Conservation (phyloP, 2,888 invertebrate genomes). For the Drosophila basisetae region DNA sequence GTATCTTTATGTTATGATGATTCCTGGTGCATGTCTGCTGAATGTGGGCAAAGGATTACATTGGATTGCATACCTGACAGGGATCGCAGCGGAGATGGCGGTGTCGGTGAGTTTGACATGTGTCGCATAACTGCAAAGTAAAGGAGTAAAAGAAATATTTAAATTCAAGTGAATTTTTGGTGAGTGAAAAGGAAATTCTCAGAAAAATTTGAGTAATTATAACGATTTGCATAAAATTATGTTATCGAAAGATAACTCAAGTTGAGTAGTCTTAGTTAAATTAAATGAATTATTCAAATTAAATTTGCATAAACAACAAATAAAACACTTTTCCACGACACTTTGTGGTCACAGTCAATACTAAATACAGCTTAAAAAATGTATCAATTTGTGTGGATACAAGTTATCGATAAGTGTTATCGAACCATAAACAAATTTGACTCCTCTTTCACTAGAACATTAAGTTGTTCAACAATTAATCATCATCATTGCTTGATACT, state of each 20-base stretch:
- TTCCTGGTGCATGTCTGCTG: conserved; percentile 60
- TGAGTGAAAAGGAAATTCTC: neutral
- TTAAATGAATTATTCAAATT: no score
- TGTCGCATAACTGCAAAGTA: conserved; percentile 83
- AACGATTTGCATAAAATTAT: no score
- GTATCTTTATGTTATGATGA: neutral
- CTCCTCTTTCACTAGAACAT: neutral
- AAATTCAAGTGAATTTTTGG: neutral
- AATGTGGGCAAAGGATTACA: conserved; percentile 79
- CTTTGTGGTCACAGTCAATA: neutral
- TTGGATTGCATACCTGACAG: conserved; percentile 79
- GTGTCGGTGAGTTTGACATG: conserved; percentile 85
- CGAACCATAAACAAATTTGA: neutral
- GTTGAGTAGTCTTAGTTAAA: no score
- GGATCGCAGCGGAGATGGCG: conserved; percentile 84
- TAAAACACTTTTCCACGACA: neutral
- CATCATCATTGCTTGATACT: neutral
- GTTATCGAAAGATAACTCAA: no score
- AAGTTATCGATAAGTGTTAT: neutral
- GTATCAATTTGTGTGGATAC: neutral
- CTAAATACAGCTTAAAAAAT: neutral
- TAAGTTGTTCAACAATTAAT: neutral
- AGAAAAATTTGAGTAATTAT: neutral
- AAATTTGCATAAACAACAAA: neutral
- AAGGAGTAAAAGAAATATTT: conserved; percentile 31